A percentile compares a stretch with the other conserved stretches of the same genome.
Evolutionary conservation across 2,888 invertebrate genomes (phyloP).

Genomic region (Pollenia amentaria): DNA sequence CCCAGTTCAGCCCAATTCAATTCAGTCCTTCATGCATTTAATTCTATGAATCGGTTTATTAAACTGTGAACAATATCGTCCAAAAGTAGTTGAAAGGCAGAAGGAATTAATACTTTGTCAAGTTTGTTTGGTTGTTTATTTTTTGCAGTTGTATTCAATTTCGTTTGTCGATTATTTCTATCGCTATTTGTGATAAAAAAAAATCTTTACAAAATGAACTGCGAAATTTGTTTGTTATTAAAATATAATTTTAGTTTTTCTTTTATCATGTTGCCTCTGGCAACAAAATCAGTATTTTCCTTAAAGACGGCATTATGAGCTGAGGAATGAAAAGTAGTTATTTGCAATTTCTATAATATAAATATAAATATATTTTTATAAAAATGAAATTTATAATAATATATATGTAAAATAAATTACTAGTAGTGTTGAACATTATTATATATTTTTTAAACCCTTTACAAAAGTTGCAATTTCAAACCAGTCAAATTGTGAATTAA

Average conservation of each 20-base stretch:
- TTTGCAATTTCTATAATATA: neutral
- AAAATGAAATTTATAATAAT: no score
- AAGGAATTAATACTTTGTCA: conserved; percentile 59
- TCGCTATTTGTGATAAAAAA: conserved; percentile 44
- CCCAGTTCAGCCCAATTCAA: neutral
- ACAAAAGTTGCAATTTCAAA: no score
- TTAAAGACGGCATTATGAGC: neutral
- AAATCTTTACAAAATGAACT: conserved; percentile 62
- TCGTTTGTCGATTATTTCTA: conserved; percentile 2
- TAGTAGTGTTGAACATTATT: no score
- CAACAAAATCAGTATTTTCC: neutral
- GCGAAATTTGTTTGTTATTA: conserved; percentile 55
- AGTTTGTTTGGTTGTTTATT: conserved; percentile 3
- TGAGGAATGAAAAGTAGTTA: neutral
- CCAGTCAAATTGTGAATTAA: no score
- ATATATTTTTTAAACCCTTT: no score
- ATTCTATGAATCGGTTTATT: conserved; percentile 64
- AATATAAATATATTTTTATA: no score
- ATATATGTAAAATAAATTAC: no score
- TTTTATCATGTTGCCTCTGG: neutral
- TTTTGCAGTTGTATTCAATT: conserved; percentile 46
- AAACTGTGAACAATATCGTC: conserved; percentile 63
- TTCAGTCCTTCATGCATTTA: conserved; percentile 46
- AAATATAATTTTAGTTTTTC: conserved; percentile 10
- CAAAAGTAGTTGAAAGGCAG: neutral